phyloP scores from a whole-genome alignment of 2,113 vertebrate genomes.

The Corythornis cristatus region DNA sequence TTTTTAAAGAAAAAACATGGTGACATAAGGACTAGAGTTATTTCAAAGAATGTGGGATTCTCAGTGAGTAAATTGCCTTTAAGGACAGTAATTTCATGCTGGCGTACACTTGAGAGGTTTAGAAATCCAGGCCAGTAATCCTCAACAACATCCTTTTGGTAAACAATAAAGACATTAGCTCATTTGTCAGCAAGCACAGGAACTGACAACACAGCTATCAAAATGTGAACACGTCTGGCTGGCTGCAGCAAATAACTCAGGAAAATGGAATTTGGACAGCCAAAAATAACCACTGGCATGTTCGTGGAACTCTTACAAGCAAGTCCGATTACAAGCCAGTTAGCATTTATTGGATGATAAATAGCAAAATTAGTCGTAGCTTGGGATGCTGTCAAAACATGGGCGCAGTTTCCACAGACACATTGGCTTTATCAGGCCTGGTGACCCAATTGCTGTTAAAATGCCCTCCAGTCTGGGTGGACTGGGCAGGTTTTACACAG shows the following conservation, averaged over 20 bases:
- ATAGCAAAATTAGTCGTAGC: neutral
- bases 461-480: rapidly evolving
- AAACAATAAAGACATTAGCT: conserved; percentile 1
- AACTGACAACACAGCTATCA: neutral
- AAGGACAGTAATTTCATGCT: conserved; percentile 24
- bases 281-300: neutral
- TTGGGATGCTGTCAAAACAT: neutral
- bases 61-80: conserved; percentile 7
- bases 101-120: conserved; percentile 9
- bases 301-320: neutral
- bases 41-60: neutral
- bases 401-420: rapidly evolving
- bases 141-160: neutral
- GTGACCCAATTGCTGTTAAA: neutral
- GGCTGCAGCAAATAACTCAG: neutral
- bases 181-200: neutral
- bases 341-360: neutral
- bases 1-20: neutral
- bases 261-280: conserved; percentile 3
- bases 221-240: neutral
- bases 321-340: neutral
- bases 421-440: neutral
- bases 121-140: conserved; percentile 7
- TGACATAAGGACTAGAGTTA: neutral
- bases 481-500: neutral